Evolutionary conservation across 1,140 invertebrate species (phyloP).

Genomic region (Hestina assimilis): DNA sequence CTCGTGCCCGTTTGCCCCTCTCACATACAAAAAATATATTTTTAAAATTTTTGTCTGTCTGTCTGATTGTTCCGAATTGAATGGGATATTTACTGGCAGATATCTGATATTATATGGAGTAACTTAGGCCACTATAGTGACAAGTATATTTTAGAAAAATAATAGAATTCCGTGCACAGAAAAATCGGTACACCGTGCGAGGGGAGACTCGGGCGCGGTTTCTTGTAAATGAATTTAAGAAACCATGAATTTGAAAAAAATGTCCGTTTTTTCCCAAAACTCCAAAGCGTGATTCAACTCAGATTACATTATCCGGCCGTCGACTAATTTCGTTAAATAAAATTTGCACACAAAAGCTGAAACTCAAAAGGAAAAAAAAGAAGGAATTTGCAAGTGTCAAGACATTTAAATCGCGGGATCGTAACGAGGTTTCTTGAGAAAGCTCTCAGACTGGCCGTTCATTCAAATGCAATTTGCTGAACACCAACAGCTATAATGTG

Average conservation of each 20-base stretch:
- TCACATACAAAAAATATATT: too few species aligned
- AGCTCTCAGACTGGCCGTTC: conserved; percentile 49
- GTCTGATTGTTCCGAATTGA: too few species aligned
- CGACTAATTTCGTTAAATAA: conserved; percentile 56
- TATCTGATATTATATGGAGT: too few species aligned
- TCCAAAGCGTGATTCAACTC: conserved; percentile 43
- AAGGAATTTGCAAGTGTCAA: conserved; percentile 62
- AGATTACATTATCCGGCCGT: conserved; percentile 45
- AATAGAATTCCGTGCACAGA: too few species aligned
- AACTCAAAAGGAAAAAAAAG: conserved; percentile 46
- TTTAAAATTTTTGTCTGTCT: too few species aligned
- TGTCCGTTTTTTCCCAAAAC: conserved; percentile 6
- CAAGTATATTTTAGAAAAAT: background rate
- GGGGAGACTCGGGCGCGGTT: too few species aligned
- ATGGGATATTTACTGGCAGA: too few species aligned
- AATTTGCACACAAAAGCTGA: conserved; percentile 64
- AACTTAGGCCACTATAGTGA: too few species aligned
- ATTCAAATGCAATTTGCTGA: conserved; percentile 56
- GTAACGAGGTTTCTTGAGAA: conserved; percentile 60
- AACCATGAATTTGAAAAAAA: background rate
- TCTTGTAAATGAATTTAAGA: background rate
- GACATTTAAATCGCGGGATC: conserved; percentile 64
- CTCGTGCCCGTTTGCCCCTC: too few species aligned
- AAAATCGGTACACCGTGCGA: too few species aligned
- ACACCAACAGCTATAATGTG: conserved; percentile 24